Conservation (phyloP, 2,797 vertebrate genomes). For the Pangasius djambal region DNA sequence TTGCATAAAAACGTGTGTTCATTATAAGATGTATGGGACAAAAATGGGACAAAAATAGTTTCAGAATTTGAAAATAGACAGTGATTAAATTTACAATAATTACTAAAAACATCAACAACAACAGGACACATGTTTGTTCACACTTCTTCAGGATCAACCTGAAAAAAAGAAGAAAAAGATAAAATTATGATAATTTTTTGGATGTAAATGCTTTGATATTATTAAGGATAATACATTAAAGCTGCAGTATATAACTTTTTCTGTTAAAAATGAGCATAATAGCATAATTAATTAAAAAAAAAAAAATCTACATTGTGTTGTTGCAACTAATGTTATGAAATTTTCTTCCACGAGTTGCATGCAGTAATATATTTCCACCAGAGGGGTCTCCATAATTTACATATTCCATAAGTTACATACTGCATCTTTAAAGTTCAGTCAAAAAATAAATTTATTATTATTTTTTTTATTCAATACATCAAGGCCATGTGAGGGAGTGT, state of each 20-base stretch:
- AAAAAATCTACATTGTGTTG: not conserved
- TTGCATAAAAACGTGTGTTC: not conserved
- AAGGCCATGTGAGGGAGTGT: not conserved
- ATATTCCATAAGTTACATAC: not conserved
- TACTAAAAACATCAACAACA: slow-evolving; percentile 2
- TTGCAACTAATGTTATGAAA: not conserved
- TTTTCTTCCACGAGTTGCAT: not conserved
- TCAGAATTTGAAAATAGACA: slow-evolving; percentile 16
- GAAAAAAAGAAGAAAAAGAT: slow-evolving; percentile 26
- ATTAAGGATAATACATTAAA: not conserved
- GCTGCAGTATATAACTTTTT: not conserved
- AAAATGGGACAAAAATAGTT: not conserved
- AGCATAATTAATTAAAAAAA: not conserved
- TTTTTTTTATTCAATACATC: not conserved
- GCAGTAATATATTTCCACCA: not conserved
- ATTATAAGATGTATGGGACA: not conserved
- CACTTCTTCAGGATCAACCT: slow-evolving; percentile 66
- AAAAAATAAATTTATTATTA: not conserved
- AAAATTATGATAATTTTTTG: not conserved
- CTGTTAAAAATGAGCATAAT: too few relatives aligned
- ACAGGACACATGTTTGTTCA: slow-evolving; percentile 30
- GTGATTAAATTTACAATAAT: slow-evolving; percentile 62
- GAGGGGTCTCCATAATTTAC: not conserved
- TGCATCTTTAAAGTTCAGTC: not conserved
- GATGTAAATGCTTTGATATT: not conserved